These are phyloP conservation scores for Brachylomia viminalis DNA, from an alignment of 2,888 invertebrate genomes.

Conservation along the genomic window DNA sequence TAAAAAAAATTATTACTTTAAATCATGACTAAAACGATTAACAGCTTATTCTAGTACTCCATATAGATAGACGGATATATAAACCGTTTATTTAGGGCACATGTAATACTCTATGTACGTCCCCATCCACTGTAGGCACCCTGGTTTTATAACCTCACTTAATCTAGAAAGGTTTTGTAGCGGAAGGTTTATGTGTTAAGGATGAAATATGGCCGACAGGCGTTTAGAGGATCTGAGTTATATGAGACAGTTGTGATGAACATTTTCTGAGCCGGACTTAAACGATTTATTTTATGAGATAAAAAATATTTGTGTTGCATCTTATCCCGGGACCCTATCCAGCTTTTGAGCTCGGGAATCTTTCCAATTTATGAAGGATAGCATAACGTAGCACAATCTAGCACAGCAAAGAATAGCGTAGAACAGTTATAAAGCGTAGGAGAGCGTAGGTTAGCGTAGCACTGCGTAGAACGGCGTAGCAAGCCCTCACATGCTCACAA, in stretches of 20 bases:
- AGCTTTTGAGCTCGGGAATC: too few relatives aligned
- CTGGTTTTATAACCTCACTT: slow-evolving; percentile 38
- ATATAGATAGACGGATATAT: too few relatives aligned
- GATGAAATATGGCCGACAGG: slow-evolving; percentile 23
- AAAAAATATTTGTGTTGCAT: slow-evolving; percentile 16
- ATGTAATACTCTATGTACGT: background rate
- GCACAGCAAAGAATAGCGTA: background rate
- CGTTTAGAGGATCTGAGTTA: slow-evolving; percentile 30
- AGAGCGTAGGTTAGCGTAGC: background rate
- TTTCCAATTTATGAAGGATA: background rate
- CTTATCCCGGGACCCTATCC: background rate
- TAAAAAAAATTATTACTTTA: too few relatives aligned
- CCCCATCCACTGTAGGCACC: background rate
- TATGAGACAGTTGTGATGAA: slow-evolving; percentile 47
- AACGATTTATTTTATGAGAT: slow-evolving; percentile 30
- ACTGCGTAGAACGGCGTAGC: background rate
- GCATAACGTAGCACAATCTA: background rate
- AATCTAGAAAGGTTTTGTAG: slow-evolving; percentile 29
- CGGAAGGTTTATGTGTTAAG: slow-evolving; percentile 19
- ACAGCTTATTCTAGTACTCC: background rate
- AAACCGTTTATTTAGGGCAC: background rate
- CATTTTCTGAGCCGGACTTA: background rate
- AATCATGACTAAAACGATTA: background rate
- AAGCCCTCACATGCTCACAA: background rate
- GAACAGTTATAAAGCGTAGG: background rate